These are phyloP conservation scores for Calliphora vomitoria DNA, from an alignment of 2,888 invertebrate genomes.

Conservation along the genomic window DNA sequence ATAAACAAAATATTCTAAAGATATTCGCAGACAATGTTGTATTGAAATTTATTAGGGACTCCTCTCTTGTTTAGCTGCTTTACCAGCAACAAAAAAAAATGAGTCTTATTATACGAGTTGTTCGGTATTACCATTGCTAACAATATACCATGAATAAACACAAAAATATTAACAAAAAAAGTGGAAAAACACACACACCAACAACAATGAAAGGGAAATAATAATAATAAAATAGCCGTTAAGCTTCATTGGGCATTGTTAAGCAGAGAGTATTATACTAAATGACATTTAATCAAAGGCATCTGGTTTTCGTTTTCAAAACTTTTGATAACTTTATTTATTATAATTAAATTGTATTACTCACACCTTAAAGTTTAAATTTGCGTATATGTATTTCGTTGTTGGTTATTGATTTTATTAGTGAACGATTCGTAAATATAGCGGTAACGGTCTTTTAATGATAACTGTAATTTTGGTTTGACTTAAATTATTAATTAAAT, in stretches of 20 bases:
- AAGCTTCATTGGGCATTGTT: slow-evolving; percentile 64
- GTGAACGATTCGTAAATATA: too few relatives aligned
- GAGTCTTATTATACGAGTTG: slow-evolving; percentile 16
- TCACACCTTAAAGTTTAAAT: too few relatives aligned
- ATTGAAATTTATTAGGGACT: slow-evolving; percentile 55
- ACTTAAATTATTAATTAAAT: too few relatives aligned
- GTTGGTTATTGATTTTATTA: too few relatives aligned
- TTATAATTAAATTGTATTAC: too few relatives aligned
- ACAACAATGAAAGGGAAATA: slow-evolving; percentile 21
- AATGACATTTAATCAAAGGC: slow-evolving; percentile 40
- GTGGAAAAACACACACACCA: slow-evolving; percentile 1
- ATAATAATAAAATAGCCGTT: slow-evolving; percentile 63
- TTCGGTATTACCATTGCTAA: slow-evolving; percentile 3
- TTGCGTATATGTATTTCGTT: too few relatives aligned
- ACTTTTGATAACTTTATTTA: not conserved
- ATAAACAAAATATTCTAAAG: slow-evolving; percentile 60
- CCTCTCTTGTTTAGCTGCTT: slow-evolving; percentile 33
- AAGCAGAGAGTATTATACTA: slow-evolving; percentile 13
- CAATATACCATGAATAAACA: slow-evolving; percentile 19
- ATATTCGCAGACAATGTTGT: slow-evolving; percentile 56
- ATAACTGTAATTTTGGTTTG: too few relatives aligned
- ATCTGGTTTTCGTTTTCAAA: slow-evolving; percentile 9
- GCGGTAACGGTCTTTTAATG: too few relatives aligned
- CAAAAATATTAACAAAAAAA: not conserved
- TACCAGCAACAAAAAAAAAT: slow-evolving; percentile 14